Base-by-base conservation (phyloP, 1,140 invertebrate species). In the Tyrophagus putrescentiae region DNA sequence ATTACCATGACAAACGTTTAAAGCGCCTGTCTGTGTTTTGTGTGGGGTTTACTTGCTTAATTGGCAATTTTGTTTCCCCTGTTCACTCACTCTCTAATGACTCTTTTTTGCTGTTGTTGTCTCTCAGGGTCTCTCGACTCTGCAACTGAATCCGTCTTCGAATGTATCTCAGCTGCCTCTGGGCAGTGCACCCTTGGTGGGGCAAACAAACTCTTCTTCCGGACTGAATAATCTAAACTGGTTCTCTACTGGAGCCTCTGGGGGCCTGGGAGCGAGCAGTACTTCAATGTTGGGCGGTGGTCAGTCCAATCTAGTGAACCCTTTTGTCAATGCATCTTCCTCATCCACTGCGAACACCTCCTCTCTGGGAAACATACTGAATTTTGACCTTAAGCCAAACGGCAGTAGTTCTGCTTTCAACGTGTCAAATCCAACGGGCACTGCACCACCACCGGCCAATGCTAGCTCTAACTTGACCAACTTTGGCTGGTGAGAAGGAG, bases 211-310 rank as follows among this genome's bases (percentile, higher is more conserved):
- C 23, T 25, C 23, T 48, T 25, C 45, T 48, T 29, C 23, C 23
- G 45, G 45, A 7, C 45, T n/a, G n/a, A n/a, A n/a, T n/a, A n/a
- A 48, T 53, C 11, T 54, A 34, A 54, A 54, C 39, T 54, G 52
- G 52, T 54, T 54, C 25, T 9, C 9, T 33, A n/a, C 28, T 31
- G 52, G 45, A 3, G 18, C 25, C 41, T 42, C 41, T 21, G 25
- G 18, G 25, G 25, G 45, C 45, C 45, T 25, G 21, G 21, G 23
- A 13, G 45, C 7, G 21, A 29, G 21, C 45, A 48, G 7, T 7
- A 18, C 9, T 48, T 48, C 45, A 25, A 18, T 6, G 18, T 48
- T 21, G 7, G 23, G 23, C 9, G 45, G 45, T 7, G 7, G 6
- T 7, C 7, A 48, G 13, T 48, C 45, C 9, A 48, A 18, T 48